phyloP scores from a whole-genome alignment of 1,140 invertebrate genomes.

The Acromyrmex echinatior region DNA sequence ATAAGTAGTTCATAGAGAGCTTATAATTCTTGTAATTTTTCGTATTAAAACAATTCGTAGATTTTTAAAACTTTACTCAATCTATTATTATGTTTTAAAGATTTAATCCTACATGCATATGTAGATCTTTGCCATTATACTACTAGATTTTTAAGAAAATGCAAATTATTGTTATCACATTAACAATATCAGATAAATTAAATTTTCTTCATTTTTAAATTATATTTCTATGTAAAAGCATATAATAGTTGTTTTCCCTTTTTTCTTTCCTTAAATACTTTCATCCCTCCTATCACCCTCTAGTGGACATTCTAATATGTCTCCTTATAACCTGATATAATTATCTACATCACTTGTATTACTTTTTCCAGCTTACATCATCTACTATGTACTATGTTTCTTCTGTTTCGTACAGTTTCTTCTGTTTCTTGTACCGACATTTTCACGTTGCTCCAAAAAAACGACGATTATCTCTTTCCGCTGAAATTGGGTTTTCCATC shows the following conservation, averaged over 20 bases:
- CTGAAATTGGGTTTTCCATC: not conserved
- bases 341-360: not conserved
- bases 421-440: not conserved
- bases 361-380: slow-evolving; percentile 1
- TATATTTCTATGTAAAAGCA: too few relatives aligned
- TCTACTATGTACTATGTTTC: not conserved
- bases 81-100: not conserved
- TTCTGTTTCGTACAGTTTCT: slow-evolving; percentile 7
- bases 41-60: not conserved
- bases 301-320: slow-evolving; percentile 1
- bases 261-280: not conserved
- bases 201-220: not conserved
- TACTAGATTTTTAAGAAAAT: not conserved
- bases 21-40: not conserved
- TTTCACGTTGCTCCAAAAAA: slow-evolving; percentile 1
- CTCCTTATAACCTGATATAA: slow-evolving; percentile 22
- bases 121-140: not conserved
- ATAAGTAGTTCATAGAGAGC: not conserved
- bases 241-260: not conserved
- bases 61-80: not conserved
- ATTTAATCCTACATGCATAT: not conserved
- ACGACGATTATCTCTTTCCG: too few relatives aligned
- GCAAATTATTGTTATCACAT: not conserved
- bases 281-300: not conserved
- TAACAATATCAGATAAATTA: too few relatives aligned